Percentiles rank a stretch among this genome's conserved stretches.
Evolutionary conservation across 2,113 vertebrate species (phyloP).

Genomic region (Sminthopsis crassicaudata): DNA sequence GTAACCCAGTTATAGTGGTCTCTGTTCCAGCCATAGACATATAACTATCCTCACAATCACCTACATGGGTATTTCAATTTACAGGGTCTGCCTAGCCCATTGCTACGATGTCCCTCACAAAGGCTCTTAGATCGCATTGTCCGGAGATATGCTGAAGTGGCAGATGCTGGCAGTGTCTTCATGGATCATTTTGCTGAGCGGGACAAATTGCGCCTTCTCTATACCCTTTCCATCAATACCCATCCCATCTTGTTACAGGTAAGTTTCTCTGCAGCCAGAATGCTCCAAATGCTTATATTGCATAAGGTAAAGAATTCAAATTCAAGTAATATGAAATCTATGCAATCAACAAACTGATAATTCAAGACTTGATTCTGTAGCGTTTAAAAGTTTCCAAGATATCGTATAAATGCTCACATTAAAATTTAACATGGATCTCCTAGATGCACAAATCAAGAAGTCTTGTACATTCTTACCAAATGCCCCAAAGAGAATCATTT

Average conservation of each 20-base stretch:
- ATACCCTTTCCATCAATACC: slow-evolving; percentile 88
- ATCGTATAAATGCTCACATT: not conserved
- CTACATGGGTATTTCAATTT: rapidly evolving
- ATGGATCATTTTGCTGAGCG: slow-evolving; percentile 89
- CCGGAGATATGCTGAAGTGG: slow-evolving; percentile 88
- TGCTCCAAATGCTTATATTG: not conserved
- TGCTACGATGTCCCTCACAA: slow-evolving; percentile 90
- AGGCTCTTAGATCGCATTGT: slow-evolving; percentile 89
- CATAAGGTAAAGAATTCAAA: not conserved
- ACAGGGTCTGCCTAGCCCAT: slow-evolving; percentile 86
- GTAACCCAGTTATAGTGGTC: not conserved
- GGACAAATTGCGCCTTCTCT: slow-evolving; percentile 89
- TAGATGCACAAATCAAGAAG: not conserved
- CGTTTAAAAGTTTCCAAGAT: not conserved
- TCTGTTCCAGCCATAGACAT: not conserved
- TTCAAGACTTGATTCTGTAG: not conserved
- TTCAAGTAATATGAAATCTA: not conserved
- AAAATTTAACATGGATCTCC: not conserved
- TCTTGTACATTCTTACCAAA: not conserved
- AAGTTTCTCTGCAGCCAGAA: not conserved
- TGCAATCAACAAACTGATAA: not conserved
- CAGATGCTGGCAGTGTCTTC: slow-evolving; percentile 88
- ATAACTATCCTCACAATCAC: not conserved
- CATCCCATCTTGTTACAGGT: slow-evolving; percentile 90
- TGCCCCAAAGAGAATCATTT: not conserved